Evolutionary conservation across 1,140 invertebrate genomes (phyloP).

Genomic region (Philopotamus ludificatus): DNA sequence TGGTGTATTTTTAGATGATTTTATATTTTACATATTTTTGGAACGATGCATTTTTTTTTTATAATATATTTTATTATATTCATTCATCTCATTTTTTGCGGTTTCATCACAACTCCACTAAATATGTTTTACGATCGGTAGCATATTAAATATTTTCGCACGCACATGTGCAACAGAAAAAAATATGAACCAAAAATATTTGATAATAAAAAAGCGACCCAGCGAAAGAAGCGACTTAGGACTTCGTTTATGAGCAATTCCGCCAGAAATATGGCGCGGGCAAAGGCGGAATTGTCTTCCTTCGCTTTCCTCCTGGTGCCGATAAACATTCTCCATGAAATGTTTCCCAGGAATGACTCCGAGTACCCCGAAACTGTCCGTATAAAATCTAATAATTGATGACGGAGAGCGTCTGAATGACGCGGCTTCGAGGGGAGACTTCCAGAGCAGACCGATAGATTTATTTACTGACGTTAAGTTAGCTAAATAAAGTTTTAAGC

Average conservation of each 20-base stretch:
- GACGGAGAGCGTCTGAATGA: not conserved
- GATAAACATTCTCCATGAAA: conserved; percentile 5
- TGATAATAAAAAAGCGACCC: conserved; percentile 17
- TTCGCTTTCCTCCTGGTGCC: not conserved
- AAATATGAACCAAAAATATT: conserved; percentile 3
- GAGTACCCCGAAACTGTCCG: conserved; percentile 5
- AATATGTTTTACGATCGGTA: too few species aligned
- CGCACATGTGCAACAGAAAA: not conserved
- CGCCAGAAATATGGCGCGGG: not conserved
- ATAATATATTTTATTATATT: too few species aligned
- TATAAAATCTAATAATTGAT: conserved; percentile 15
- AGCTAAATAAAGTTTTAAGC: too few species aligned
- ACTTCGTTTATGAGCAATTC: conserved; percentile 23
- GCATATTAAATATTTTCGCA: not conserved
- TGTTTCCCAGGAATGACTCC: not conserved
- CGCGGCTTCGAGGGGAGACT: too few species aligned
- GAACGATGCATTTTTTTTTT: too few species aligned
- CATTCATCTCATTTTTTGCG: too few species aligned
- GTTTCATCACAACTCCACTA: too few species aligned
- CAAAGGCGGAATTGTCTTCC: conserved; percentile 4
- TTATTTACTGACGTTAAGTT: too few species aligned
- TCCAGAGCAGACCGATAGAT: too few species aligned
- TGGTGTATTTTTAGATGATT: too few species aligned
- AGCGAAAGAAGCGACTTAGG: conserved; percentile 16
- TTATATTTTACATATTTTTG: too few species aligned